Evolutionary conservation across 2,797 vertebrate genomes (phyloP).

Genomic region (Harpagifer antarcticus): DNA sequence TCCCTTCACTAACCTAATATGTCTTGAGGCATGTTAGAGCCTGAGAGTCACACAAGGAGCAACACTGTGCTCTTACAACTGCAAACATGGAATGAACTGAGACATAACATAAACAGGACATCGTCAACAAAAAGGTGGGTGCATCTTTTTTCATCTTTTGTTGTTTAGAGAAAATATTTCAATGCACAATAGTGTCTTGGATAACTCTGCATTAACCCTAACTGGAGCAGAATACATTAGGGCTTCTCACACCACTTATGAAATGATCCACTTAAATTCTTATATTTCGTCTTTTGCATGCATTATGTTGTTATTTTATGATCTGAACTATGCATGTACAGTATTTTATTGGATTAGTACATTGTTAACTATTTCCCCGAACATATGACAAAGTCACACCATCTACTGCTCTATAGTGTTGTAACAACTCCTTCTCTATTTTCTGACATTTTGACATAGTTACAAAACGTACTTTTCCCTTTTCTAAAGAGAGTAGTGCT

Average conservation of each 20-base stretch:
- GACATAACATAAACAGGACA: conserved; percentile 3
- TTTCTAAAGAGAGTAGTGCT: not conserved
- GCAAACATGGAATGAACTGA: conserved; percentile 66
- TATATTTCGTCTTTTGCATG: not conserved
- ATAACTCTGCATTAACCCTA: conserved; percentile 5
- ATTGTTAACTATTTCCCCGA: not conserved
- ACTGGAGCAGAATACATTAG: not conserved
- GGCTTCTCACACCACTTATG: not conserved
- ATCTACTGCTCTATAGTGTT: not conserved
- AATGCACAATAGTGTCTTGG: conserved; percentile 28
- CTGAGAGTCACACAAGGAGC: conserved; percentile 17
- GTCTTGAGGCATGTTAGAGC: conserved; percentile 40
- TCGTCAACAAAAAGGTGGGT: conserved; percentile 48
- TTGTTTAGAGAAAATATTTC: conserved; percentile 19
- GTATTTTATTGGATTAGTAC: not conserved
- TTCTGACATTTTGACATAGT: too few species aligned
- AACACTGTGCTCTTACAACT: conserved; percentile 10
- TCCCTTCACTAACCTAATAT: conserved; percentile 74
- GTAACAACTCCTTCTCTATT: not conserved
- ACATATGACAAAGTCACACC: not conserved
- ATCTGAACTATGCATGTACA: not conserved
- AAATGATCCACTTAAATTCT: not conserved
- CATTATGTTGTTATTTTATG: not conserved
- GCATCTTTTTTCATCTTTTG: not conserved
- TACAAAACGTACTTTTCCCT: not conserved